These are phyloP conservation scores for Lithophane ornitopus DNA, from an alignment of 2,888 invertebrate genomes.

Conservation along the genomic window DNA sequence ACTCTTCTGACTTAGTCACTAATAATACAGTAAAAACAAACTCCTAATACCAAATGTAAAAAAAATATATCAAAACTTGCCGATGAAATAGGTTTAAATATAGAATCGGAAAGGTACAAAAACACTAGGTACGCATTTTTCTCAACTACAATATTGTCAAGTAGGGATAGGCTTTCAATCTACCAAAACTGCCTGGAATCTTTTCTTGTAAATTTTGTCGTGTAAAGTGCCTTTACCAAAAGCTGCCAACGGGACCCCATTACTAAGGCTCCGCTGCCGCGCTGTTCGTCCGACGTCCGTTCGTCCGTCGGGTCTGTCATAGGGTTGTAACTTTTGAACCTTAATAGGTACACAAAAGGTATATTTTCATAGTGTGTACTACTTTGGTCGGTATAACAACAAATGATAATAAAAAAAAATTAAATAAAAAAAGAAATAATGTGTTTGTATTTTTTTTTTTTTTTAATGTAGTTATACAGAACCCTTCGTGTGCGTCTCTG, in stretches of 20 bases:
- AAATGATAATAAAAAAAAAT: neutral
- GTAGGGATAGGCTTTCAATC: conserved; percentile 7
- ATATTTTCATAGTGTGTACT: neutral
- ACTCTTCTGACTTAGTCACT: too few species aligned
- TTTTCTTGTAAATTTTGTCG: neutral
- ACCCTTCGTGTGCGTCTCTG: neutral
- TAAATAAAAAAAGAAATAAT: neutral
- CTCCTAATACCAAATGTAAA: too few species aligned
- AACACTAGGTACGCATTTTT: neutral
- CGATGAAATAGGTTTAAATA: too few species aligned
- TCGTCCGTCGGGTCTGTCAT: neutral
- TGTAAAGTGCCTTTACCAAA: neutral
- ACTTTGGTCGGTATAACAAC: neutral
- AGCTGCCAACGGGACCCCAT: neutral
- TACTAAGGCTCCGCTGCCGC: neutral
- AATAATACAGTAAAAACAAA: too few species aligned
- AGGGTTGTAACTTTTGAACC: neutral
- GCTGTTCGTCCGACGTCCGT: too few species aligned
- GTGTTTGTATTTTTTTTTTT: neutral
- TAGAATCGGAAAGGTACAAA: too few species aligned
- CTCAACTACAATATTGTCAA: neutral
- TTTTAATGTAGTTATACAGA: too few species aligned
- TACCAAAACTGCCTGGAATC: neutral
- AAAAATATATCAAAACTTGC: too few species aligned
- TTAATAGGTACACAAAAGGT: neutral